phyloP scores from a whole-genome alignment of 2,888 invertebrate species.

The Drosophila trichaetosa region DNA sequence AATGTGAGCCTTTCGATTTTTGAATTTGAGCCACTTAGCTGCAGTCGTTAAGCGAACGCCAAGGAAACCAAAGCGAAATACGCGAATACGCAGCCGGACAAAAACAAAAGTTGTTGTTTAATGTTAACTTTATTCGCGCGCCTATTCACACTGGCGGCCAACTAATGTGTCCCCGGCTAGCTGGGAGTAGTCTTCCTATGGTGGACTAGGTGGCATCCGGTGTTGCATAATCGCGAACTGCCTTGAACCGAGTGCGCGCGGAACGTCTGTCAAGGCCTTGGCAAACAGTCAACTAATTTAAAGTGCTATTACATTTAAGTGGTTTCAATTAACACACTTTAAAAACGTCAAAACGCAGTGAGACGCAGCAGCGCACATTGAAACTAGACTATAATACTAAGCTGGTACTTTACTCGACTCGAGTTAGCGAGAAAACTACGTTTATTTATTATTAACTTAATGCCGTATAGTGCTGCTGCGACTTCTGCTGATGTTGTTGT shows the following conservation, averaged over 20 bases:
- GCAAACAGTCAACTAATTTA: slow-evolving; percentile 70
- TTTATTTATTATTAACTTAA: slow-evolving; percentile 75
- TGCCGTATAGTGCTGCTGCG: slow-evolving; percentile 46
- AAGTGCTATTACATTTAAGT: slow-evolving; percentile 79
- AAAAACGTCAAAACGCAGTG: slow-evolving; percentile 26
- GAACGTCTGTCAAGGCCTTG: slow-evolving; percentile 27
- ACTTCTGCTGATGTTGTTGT: slow-evolving; percentile 17
- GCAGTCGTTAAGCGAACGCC: slow-evolving; percentile 76
- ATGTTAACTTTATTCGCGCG: slow-evolving; percentile 18
- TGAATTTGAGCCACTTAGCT: slow-evolving; percentile 57
- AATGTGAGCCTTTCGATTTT: slow-evolving; percentile 52
- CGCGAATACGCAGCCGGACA: slow-evolving; percentile 20
- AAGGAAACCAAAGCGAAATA: slow-evolving; percentile 63
- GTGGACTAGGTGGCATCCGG: slow-evolving; percentile 21
- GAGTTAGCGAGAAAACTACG: slow-evolving; percentile 65
- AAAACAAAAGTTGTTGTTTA: slow-evolving; percentile 10
- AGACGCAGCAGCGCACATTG: neutral
- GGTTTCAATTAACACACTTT: slow-evolving; percentile 76
- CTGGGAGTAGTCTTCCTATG: slow-evolving; percentile 5
- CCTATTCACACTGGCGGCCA: slow-evolving; percentile 1
- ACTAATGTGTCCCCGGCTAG: slow-evolving; percentile 14
- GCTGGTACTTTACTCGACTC: slow-evolving; percentile 1
- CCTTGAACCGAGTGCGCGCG: slow-evolving; percentile 17
- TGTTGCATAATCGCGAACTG: slow-evolving; percentile 52
- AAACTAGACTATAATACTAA: neutral